Base-by-base conservation (phyloP, 2,888 invertebrate species). In the Seira sanloemensis region DNA sequence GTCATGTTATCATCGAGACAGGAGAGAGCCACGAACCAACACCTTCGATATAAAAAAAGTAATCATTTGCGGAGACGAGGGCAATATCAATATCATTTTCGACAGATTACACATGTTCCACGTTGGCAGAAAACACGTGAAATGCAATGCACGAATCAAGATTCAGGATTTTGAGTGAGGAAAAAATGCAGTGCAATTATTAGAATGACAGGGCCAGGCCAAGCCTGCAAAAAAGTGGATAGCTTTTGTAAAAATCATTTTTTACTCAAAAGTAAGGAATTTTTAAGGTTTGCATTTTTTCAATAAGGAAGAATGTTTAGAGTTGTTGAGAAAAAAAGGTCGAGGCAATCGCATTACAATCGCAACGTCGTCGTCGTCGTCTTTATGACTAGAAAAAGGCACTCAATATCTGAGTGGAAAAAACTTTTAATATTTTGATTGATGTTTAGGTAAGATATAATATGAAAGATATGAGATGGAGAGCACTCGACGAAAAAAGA, bases 101-200 rank as follows among this genome's bases (percentile, higher is more conserved):
- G 75, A 75, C 75, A 75, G 65, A 65, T 75, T 75, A 75, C 75
- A 75, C 21, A 75, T 75, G 75, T 75, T 66, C 75, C 75, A 75
- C 66, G 75, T 75, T 73, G 72, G 73, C 73, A 73, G 46, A 37
- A 37, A 37, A 37, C 12, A 37, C 37, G 37, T 7, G 37, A 37
- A 37, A 37, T 37, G 37, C 5, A 4, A 37, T n/a, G n/a, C n/a
- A n/a, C n/a, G n/a, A n/a, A n/a, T 37, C 5, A 37, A 12, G 37
- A 37, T 7, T 37, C 37, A 37, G 37, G 37, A 37, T 37, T 37
- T 37, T 12, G 5, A 37, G 5, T 37, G 4, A 7, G 37, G 12
- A 4, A 37, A 37, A 37, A 37, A 37, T 37, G 37, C 37, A 37
- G 37, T 37, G 12, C 37, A 37, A 37, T 37, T 37, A 37, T 12